These are phyloP conservation scores for Acrocephalus kingi DNA, from an alignment of 2,113 vertebrate genomes.

Conservation along the genomic window DNA sequence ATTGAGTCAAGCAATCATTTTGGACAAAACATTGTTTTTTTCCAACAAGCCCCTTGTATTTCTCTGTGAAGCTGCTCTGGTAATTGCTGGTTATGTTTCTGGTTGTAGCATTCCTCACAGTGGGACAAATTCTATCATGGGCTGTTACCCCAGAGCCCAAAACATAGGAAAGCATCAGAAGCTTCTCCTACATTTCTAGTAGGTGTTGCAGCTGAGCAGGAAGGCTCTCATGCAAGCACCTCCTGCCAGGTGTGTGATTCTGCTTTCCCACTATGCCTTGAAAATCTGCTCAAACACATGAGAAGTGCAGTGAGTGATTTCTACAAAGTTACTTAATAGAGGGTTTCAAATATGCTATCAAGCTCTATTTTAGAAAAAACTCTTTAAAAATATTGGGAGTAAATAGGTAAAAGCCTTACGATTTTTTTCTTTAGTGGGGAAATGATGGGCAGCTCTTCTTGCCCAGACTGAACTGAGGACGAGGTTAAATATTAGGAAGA, in stretches of 20 bases:
- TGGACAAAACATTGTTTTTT: neutral
- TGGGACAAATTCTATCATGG: neutral
- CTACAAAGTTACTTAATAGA: neutral
- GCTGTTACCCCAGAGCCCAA: neutral
- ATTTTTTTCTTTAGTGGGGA: neutral
- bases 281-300: neutral
- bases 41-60: neutral
- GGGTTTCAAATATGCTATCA: neutral
- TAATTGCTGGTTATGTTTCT: neutral
- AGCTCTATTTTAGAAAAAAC: neutral
- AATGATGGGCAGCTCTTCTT: neutral
- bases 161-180: neutral
- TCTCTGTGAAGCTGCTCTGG: neutral
- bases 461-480: neutral
- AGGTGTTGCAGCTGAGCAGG: neutral
- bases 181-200: neutral
- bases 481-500: neutral
- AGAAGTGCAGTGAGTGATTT: neutral
- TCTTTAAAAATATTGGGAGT: neutral
- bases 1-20: neutral
- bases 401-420: neutral
- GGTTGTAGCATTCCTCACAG: neutral
- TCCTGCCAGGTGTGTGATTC: neutral
- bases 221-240: fast-evolving
- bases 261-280: neutral